Evolutionary conservation across 2,888 invertebrate species (phyloP).

Genomic region (Melieria omissa): DNA sequence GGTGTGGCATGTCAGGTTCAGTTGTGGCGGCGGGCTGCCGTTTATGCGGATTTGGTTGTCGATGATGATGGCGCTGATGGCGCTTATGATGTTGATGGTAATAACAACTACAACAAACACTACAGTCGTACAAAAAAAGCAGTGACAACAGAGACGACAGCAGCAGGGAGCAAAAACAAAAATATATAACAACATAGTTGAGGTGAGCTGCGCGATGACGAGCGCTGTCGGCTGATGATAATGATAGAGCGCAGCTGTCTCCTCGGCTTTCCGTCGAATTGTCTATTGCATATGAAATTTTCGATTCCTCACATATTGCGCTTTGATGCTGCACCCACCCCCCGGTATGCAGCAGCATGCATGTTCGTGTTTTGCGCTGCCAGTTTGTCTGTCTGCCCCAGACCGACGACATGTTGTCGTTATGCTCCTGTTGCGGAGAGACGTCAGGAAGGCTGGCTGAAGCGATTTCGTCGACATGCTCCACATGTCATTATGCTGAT

Average conservation of each 20-base stretch:
- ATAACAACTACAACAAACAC: slow-evolving; percentile 33
- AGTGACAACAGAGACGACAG: slow-evolving; percentile 7
- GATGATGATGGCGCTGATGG: slow-evolving; percentile 28
- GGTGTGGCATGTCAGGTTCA: neutral
- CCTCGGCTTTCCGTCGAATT: neutral
- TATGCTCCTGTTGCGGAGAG: no score
- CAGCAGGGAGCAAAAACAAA: neutral
- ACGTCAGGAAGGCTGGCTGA: no score
- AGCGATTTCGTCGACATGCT: slow-evolving; percentile 8
- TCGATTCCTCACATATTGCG: slow-evolving; percentile 40
- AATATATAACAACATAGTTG: neutral
- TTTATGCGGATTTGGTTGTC: slow-evolving; percentile 25
- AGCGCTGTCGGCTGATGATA: slow-evolving; percentile 50
- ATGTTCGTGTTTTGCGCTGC: slow-evolving; percentile 6
- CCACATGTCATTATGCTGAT: slow-evolving; percentile 38
- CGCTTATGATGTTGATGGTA: slow-evolving; percentile 43
- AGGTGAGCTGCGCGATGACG: neutral
- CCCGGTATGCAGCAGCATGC: slow-evolving; percentile 10
- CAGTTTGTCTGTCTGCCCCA: slow-evolving; percentile 11
- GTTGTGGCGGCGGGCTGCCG: slow-evolving; percentile 3
- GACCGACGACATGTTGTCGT: slow-evolving; percentile 27
- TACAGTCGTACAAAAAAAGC: slow-evolving; percentile 9
- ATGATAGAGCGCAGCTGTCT: slow-evolving; percentile 55
- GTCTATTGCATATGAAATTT: slow-evolving; percentile 38
- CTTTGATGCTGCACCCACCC: slow-evolving; percentile 21